Evolutionary conservation across 2,888 invertebrate species (phyloP).

Genomic region (Melolontha melolontha): DNA sequence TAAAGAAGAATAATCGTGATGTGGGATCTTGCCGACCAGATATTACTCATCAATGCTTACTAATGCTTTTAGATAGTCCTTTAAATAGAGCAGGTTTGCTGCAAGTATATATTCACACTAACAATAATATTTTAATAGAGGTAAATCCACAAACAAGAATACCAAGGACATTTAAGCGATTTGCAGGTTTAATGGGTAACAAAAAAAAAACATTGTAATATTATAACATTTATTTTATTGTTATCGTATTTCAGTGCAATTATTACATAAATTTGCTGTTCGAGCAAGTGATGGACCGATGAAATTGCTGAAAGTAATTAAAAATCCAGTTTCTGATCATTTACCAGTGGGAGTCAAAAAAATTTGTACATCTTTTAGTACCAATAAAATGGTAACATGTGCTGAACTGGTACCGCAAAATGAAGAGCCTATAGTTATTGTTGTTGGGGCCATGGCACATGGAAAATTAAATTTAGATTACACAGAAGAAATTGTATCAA

Average conservation of each 20-base stretch:
- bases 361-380: constrained; percentile 89
- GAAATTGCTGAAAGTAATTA: constrained; percentile 94
- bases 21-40: constrained; percentile 94
- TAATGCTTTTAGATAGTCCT: constrained; percentile 98
- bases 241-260: constrained; percentile 81
- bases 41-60: constrained; percentile 95
- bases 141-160: constrained; percentile 97
- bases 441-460: constrained; percentile 98
- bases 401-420: constrained; percentile 82
- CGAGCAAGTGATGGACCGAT: constrained; percentile 90
- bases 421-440: constrained; percentile 87
- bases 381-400: constrained; percentile 77
- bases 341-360: constrained; percentile 94
- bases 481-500: constrained; percentile 89
- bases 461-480: constrained; percentile 92
- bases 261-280: constrained; percentile 94
- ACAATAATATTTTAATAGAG: constrained; percentile 93
- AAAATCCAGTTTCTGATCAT: constrained; percentile 95
- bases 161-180: constrained; percentile 96
- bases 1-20: constrained; percentile 88
- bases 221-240: constrained; percentile 28
- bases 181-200: constrained; percentile 95
- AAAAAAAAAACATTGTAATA: background rate
- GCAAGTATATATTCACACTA: constrained; percentile 95
- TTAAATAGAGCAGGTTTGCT: constrained; percentile 94